Evolutionary conservation across 2,113 vertebrate species (phyloP), one percentile per base, ranked within the genome.

Genomic region (Bubo bubo): DNA sequence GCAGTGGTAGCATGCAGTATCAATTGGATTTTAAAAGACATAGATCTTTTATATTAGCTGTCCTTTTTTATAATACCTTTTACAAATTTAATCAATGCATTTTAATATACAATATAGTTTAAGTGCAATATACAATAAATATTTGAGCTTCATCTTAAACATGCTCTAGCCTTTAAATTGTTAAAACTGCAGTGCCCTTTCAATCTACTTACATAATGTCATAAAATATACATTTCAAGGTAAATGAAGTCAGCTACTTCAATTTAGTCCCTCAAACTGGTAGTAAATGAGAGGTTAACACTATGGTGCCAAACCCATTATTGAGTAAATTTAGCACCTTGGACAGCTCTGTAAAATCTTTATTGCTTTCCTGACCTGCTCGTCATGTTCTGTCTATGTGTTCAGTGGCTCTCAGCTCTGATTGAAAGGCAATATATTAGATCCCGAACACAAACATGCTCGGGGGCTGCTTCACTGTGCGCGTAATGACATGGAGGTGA

Each of bases 371-470:
- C 99, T 99, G 99, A 99, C 99, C 99, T 98, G 99, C 98, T 99
- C 99, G 98, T 99, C 99, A 99, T 99, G 99, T 99, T 99, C 99
- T 98, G 98, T 98, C 98, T 98, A 97, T 98, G 98, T 98, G 98
- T 99, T 99, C 98, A 98, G 98, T 98, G 97, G 98, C 98, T 99
- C 99, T 98, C 99, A 98, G 98, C 98, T 98, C 99, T 99, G 99
- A 99, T 99, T 99, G 99, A 99, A 99, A 99, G 99, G 99, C 99
- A 98, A 99, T 98, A 99, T 99, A 99, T 99, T 99, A 99, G 98
- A 98, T 98, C 98, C 99, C 98, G 98, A 99, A 99, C 98, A 99
- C 99, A 99, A 99, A 99, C 99, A 99, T 98, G 99, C 99, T 99
- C 98, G 98, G 96, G 99, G 99, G 99, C 99, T 99, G 98, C 98